Conservation (phyloP, 2,797 vertebrate genomes). For the Capromys pilorides region DNA sequence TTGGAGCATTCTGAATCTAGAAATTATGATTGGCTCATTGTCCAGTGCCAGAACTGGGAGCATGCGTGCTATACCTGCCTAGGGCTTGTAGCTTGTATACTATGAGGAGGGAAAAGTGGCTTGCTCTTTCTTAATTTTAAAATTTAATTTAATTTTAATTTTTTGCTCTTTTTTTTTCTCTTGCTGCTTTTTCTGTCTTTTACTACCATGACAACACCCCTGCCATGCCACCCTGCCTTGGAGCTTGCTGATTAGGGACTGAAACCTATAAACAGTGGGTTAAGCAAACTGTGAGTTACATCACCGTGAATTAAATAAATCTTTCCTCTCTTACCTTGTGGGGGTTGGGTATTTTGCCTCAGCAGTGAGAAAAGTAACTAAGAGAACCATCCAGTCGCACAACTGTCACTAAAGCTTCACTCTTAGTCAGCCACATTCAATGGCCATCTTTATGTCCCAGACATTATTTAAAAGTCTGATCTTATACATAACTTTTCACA, state of each 20-base stretch:
- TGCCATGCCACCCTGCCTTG: neutral
- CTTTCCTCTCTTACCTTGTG: neutral
- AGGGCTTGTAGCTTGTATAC: too few species aligned
- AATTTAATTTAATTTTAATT: neutral
- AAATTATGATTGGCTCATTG: neutral
- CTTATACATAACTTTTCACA: neutral
- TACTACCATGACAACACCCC: too few species aligned
- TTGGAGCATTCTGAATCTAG: neutral
- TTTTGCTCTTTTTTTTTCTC: neutral
- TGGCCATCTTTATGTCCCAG: neutral
- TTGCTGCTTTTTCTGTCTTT: neutral
- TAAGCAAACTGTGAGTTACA: neutral
- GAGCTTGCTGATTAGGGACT: neutral
- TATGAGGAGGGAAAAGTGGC: neutral
- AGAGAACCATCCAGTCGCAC: neutral
- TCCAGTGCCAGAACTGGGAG: neutral
- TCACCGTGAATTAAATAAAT: neutral
- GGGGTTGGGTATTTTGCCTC: neutral
- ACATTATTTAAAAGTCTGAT: neutral
- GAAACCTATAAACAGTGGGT: neutral
- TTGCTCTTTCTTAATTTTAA: neutral
- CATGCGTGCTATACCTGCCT: too few species aligned
- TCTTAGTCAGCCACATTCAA: neutral
- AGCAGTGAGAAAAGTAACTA: neutral
- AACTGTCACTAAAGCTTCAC: neutral